Base-by-base conservation (phyloP, 2,888 invertebrate genomes). In the Capitulum mitella region DNA sequence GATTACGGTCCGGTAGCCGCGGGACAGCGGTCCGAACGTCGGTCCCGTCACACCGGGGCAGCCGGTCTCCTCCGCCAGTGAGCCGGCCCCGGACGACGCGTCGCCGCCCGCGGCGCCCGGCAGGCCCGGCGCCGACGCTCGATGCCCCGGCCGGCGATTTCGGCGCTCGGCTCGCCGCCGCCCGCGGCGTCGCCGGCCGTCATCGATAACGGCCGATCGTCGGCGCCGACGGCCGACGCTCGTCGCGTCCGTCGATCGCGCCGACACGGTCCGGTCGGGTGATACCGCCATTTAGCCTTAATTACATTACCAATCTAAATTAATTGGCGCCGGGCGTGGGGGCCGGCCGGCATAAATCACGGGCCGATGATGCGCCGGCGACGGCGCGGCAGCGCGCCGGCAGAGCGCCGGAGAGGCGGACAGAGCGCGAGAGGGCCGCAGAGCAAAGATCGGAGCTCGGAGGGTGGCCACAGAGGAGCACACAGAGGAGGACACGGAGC, bases 371-470 rank as follows among this genome's bases (percentile, higher is more conserved):
- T 46, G 78, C 80, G 14, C 77, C 64, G 51, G 78, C 79, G 29
- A 79, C 77, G 32, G 78, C 29, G 78, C 58, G 32, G 80, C 76
- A 34, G 75, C 77, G 43, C 79, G 78, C n/a, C 54, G 78, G 58
- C 19, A 19, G 19, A 81, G 77, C 43, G 79, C 48, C 16, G 79
- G 79, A 19, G 80, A 78, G 48, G 79, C 78, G 48, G 80, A 51
- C n/a, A n/a, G n/a, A n/a, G n/a, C n/a, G n/a, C n/a, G n/a, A n/a
- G 37, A 80, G 77, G 29, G 79, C 79, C 26, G 80, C 78, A 10
- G 81, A 76, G 19, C 64, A 51, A 12, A 78, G 76, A 16, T 74
- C 76, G 14, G 80, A 75, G 29, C 46, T 61, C 26, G 58, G 46
- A 1, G 70, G 64, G 2, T 29, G 77, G 58, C 10, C 10, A 46